Evolutionary conservation across 2,113 vertebrate species (phyloP).

Genomic region (Cyprinus carpio): DNA sequence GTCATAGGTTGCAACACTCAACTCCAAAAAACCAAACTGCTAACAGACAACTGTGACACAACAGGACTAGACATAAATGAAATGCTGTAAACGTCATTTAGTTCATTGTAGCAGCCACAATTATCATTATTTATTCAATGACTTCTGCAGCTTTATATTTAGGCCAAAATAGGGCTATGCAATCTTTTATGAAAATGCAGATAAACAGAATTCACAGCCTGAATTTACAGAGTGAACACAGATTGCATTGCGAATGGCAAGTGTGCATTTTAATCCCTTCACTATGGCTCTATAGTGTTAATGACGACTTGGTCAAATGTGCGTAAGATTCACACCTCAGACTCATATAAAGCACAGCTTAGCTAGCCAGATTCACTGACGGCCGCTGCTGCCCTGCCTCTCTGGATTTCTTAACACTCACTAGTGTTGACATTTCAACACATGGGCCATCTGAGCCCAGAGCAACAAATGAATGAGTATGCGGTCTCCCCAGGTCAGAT

Average conservation of each 20-base stretch:
- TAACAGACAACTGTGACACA: too few relatives aligned
- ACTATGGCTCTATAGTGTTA: constrained; percentile 46
- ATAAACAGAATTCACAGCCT: neutral
- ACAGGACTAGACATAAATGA: too few relatives aligned
- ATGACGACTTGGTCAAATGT: constrained; percentile 48
- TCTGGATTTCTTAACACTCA: constrained; percentile 22
- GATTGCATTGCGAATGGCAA: neutral
- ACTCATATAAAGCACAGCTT: constrained; percentile 49
- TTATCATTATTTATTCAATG: too few relatives aligned
- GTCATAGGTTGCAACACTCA: neutral
- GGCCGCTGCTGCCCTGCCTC: constrained; percentile 1
- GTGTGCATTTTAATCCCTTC: constrained; percentile 40
- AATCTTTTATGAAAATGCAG: too few relatives aligned
- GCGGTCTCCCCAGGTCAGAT: constrained; percentile 25
- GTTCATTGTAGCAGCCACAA: too few relatives aligned
- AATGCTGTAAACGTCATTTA: too few relatives aligned
- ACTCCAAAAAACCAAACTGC: neutral
- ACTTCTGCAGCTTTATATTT: too few relatives aligned
- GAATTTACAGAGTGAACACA: neutral
- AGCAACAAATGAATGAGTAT: constrained; percentile 24
- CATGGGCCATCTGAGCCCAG: constrained; percentile 30
- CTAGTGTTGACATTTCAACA: constrained; percentile 52
- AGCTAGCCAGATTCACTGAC: constrained; percentile 32
- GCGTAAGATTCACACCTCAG: constrained; percentile 55
- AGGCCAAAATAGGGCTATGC: too few relatives aligned